These are phyloP conservation scores for Martes martes DNA, from an alignment of 2,113 vertebrate species.

Conservation along the genomic window DNA sequence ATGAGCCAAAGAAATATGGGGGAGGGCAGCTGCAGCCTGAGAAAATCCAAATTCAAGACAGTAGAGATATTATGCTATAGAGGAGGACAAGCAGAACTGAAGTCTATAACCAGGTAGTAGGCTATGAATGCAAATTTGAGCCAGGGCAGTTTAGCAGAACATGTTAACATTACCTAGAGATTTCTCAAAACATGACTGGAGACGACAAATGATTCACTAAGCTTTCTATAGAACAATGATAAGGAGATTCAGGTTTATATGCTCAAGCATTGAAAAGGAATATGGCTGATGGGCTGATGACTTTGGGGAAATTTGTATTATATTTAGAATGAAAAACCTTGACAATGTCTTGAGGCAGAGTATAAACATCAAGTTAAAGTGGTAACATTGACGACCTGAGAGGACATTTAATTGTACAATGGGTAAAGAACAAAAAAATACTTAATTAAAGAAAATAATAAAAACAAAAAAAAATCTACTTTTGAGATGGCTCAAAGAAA, in stretches of 20 bases:
- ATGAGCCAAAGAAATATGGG: neutral
- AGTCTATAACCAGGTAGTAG: neutral
- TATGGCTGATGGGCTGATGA: neutral
- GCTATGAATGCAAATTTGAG: neutral
- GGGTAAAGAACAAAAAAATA: neutral
- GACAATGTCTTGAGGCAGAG: neutral
- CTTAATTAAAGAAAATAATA: neutral
- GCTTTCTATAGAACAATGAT: neutral
- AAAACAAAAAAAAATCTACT: neutral
- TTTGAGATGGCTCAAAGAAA: neutral
- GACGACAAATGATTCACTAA: neutral
- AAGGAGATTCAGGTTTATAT: neutral
- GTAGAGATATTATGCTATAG: fast-evolving
- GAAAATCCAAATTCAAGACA: neutral
- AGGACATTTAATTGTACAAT: neutral
- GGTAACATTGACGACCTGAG: neutral
- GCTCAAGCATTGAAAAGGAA: neutral
- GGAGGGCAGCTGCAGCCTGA: neutral
- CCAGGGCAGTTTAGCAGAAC: neutral
- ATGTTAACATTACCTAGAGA: neutral
- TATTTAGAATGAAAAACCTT: neutral
- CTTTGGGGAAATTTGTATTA: neutral
- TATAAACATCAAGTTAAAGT: neutral
- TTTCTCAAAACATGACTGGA: neutral
- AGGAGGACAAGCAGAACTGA: neutral